Conservation (phyloP, 1,140 invertebrate genomes). For the Arion vulgaris region DNA sequence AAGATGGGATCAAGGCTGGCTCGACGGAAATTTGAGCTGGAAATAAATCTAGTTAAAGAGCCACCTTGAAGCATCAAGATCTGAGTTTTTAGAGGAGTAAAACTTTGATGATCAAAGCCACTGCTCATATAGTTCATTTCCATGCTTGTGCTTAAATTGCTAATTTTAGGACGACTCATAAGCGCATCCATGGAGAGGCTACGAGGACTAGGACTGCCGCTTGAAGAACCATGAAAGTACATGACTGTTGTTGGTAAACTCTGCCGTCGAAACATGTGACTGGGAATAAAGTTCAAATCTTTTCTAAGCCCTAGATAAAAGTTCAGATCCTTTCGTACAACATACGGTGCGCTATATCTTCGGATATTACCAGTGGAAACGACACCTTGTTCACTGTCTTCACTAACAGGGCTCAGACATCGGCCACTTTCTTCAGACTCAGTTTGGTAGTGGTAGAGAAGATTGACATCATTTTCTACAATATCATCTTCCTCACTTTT, state of each 20-base stretch:
- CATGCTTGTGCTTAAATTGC: conserved; percentile 53
- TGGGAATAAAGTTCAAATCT: conserved; percentile 49
- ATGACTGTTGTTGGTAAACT: conserved; percentile 52
- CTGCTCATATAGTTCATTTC: conserved; percentile 48
- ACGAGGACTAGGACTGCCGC: conserved; percentile 22
- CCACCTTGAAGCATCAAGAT: conserved; percentile 44
- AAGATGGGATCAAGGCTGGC: conserved; percentile 7
- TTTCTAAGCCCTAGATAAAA: conserved; percentile 54
- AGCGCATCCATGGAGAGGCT: conserved; percentile 58
- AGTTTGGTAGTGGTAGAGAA: conserved; percentile 49
- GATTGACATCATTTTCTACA: conserved; percentile 50
- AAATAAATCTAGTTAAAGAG: conserved; percentile 30
- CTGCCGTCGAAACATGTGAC: conserved; percentile 45
- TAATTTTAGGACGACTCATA: conserved; percentile 56
- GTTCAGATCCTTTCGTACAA: conserved; percentile 53
- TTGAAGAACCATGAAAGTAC: not conserved
- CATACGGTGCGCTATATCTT: conserved; percentile 56
- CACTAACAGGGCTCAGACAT: conserved; percentile 47
- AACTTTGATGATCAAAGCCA: conserved; percentile 44
- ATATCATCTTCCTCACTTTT: conserved; percentile 52
- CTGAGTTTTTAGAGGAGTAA: conserved; percentile 42
- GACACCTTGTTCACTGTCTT: conserved; percentile 40
- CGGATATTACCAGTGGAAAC: conserved; percentile 41
- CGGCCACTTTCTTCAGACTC: conserved; percentile 47
- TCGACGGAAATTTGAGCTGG: conserved; percentile 2